Conservation (phyloP, 2,888 invertebrate genomes). For the Allolobophora icterica region DNA sequence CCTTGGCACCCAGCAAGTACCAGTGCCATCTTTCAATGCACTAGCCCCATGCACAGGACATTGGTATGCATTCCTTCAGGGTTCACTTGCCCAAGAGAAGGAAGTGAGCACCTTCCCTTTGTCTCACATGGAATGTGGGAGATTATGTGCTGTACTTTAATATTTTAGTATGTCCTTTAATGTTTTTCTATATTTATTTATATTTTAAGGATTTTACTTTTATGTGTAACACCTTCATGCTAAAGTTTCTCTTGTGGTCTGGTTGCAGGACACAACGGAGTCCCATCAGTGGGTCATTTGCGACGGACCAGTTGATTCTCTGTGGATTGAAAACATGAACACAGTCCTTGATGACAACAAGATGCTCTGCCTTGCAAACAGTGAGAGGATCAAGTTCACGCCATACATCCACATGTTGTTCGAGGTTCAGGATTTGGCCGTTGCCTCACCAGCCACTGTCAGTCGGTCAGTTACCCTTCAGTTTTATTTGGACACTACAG, state of each 20-base stretch:
- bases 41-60: neutral
- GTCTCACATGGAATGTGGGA: neutral
- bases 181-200: neutral
- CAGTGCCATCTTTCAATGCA: neutral
- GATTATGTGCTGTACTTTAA: neutral
- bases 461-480: conserved; percentile 67
- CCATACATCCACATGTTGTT: conserved; percentile 88
- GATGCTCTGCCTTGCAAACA: conserved; percentile 88
- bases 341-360: conserved; percentile 91
- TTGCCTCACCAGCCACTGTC: conserved; percentile 90
- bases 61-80: neutral
- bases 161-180: neutral
- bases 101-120: neutral
- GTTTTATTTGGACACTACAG: neutral
- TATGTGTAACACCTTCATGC: too few relatives aligned
- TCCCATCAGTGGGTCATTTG: conserved; percentile 89
- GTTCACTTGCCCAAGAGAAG: neutral
- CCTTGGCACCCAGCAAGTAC: neutral
- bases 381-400: conserved; percentile 86
- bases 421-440: conserved; percentile 77
- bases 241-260: too few relatives aligned
- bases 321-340: conserved; percentile 94
- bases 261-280: conserved; percentile 61
- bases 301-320: conserved; percentile 87
- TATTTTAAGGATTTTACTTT: neutral